Evolutionary conservation across 2,888 invertebrate species (phyloP).

Genomic region (Pediacus dermestoides): DNA sequence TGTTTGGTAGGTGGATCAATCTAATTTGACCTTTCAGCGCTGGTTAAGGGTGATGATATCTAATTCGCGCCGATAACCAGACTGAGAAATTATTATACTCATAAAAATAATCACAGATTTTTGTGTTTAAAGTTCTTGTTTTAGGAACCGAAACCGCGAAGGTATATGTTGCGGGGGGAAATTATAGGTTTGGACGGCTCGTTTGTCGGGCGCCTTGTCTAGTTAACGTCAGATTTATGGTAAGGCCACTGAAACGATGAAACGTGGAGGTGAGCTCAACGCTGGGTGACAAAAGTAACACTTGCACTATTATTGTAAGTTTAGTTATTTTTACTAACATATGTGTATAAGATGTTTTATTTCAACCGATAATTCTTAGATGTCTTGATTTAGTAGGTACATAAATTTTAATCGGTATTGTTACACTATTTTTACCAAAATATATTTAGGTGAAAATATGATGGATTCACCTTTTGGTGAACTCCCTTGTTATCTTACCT

Average conservation of each 20-base stretch:
- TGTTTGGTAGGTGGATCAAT: slow-evolving; percentile 13
- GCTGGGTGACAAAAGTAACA: too few species aligned
- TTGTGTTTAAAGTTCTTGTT: slow-evolving; percentile 17
- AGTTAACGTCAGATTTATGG: slow-evolving; percentile 47
- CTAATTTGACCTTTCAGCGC: slow-evolving; percentile 21
- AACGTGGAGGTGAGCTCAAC: slow-evolving; percentile 11
- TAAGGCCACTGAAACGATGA: slow-evolving; percentile 18
- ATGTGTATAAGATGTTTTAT: too few species aligned
- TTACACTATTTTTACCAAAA: too few species aligned
- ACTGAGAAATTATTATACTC: slow-evolving; percentile 21
- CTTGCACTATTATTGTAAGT: too few species aligned
- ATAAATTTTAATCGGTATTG: too few species aligned
- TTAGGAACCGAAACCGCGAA: slow-evolving; percentile 16
- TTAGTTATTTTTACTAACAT: too few species aligned
- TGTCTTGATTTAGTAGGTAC: too few species aligned
- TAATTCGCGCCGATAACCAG: slow-evolving; percentile 23
- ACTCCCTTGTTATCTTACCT: slow-evolving; percentile 9
- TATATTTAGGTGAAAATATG: too few species aligned
- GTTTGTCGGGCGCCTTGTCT: slow-evolving; percentile 49
- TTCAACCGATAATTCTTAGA: too few species aligned
- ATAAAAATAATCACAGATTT: slow-evolving; percentile 23
- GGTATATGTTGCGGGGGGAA: slow-evolving; percentile 26
- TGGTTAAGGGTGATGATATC: slow-evolving; percentile 21
- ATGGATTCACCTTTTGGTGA: too few species aligned
- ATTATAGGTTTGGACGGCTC: slow-evolving; percentile 47